Percentiles rank a stretch among this genome's conserved stretches.
These are phyloP conservation scores for Macaria liturata DNA, from an alignment of 2,888 invertebrate genomes.

Conservation along the genomic window DNA sequence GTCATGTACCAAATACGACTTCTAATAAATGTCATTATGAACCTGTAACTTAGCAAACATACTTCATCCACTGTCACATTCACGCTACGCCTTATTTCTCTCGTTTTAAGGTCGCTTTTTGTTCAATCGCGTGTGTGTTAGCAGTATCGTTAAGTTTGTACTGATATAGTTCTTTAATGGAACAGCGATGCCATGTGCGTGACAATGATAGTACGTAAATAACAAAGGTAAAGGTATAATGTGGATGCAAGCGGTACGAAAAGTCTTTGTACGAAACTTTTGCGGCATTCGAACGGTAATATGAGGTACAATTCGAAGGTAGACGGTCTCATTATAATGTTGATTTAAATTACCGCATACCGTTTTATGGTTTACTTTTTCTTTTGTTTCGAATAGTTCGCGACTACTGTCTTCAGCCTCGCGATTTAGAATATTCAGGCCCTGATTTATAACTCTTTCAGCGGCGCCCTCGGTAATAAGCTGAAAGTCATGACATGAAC, in stretches of 20 bases:
- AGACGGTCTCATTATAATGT: slow-evolving; percentile 32
- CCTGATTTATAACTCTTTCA: slow-evolving; percentile 17
- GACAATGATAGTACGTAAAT: slow-evolving; percentile 78
- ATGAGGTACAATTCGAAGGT: slow-evolving; percentile 30
- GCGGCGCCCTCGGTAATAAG: slow-evolving; percentile 1
- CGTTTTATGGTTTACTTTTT: slow-evolving; percentile 21
- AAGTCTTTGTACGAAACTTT: slow-evolving; percentile 56
- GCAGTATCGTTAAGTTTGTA: slow-evolving; percentile 41
- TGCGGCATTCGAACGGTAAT: slow-evolving; percentile 40
- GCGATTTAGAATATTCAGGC: slow-evolving; percentile 13
- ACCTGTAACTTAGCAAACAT: slow-evolving; percentile 57
- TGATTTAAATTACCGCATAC: slow-evolving; percentile 32
- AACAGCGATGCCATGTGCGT: slow-evolving; percentile 75
- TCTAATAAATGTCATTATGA: slow-evolving; percentile 83
- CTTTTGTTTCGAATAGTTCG: slow-evolving; percentile 31
- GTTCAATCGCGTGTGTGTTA: slow-evolving; percentile 5
- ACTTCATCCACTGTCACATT: slow-evolving; percentile 22
- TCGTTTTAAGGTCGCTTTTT: slow-evolving; percentile 34
- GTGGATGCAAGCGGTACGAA: slow-evolving; percentile 53
- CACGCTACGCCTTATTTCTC: slow-evolving; percentile 26
- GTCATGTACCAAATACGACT: slow-evolving; percentile 80
- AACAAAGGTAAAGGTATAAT: slow-evolving; percentile 67
- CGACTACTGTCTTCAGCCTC: slow-evolving; percentile 4
- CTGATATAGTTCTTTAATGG: slow-evolving; percentile 77
- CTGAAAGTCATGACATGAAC: slow-evolving; percentile 14